Evolutionary conservation across 2,888 invertebrate genomes (phyloP), one percentile per base, ranked within the genome.

Genomic region (Drosophila rellima): DNA sequence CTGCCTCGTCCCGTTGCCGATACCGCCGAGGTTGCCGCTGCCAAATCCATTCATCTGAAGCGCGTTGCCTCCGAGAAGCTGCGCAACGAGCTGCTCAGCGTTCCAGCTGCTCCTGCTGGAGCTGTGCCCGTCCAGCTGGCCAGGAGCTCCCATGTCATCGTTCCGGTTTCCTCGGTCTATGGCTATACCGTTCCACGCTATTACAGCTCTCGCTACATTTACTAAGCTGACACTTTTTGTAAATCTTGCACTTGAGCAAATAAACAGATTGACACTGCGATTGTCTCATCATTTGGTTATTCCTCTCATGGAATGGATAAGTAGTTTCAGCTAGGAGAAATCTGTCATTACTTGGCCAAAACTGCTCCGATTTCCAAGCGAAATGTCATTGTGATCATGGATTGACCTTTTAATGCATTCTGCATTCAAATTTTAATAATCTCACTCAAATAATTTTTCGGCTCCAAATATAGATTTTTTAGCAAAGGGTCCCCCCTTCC

Each of bases 11-110:
- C 90, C 73, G 78, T 91, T 74, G 74, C 80, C 59, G 92, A 93
- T 74, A 93, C 93, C 61, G 90, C 92, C 61, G 93, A 93, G 83
- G 91, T 92, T 29, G 90, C 91, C 31, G 77, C 88, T 37, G 88
- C 90, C 63, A 85, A 88, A 40, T 79, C 86, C 23, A 51, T 79
- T 54, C 90, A 90, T 48, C 55, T 90, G 61, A 82, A 88, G 35
- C 87, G 82, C 5, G 79, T 89, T 11, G 80, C 90, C 39, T 78
- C 83, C 37, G 88, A 88, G 35, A 68, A 77, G 10, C 59, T 83
- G 31, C 85, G 89, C 63, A 88, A 91, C 17, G 79, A 90, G 13
- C 57, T 74, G 0, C 60, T 76, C 52, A 23, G 62, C 47, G 40
- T 20, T 18, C 10, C 72, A 11, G 50, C 67, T 2, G n/a, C 57